phyloP scores from a whole-genome alignment of 2,113 vertebrate genomes.

The Noturus placidus region DNA sequence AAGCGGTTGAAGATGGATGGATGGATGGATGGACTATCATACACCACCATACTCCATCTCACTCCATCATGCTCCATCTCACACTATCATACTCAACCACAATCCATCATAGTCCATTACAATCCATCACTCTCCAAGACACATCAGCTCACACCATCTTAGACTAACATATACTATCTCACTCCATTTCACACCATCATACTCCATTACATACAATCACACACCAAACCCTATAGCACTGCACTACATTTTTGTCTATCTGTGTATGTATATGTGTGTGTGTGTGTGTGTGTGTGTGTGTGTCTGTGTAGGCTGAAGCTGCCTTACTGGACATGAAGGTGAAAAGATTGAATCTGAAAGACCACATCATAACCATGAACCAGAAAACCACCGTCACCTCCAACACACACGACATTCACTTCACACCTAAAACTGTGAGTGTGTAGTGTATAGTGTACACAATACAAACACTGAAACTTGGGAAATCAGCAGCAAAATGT shows the following conservation, averaged over 20 bases:
- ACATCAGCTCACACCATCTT: not conserved
- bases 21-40: too few relatives aligned
- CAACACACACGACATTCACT: constrained; percentile 50
- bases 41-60: not conserved
- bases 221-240: not conserved
- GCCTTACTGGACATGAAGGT: not conserved
- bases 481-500: not conserved
- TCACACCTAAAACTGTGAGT: constrained; percentile 71
- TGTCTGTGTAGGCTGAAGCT: not conserved
- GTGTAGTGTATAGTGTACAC: constrained; percentile 42
- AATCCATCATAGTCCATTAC: not conserved
- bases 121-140: not conserved
- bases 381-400: not conserved
- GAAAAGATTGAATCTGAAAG: constrained; percentile 30
- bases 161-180: too few relatives aligned
- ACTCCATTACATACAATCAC: not conserved
- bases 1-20: too few relatives aligned
- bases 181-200: not conserved
- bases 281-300: not conserved
- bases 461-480: constrained; percentile 64
- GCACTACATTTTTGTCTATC: too few relatives aligned
- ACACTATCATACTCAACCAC: not conserved
- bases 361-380: constrained; percentile 37
- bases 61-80: not conserved
- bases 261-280: not conserved